Base-by-base conservation (phyloP, 2,113 vertebrate species). In the Albula goreensis region DNA sequence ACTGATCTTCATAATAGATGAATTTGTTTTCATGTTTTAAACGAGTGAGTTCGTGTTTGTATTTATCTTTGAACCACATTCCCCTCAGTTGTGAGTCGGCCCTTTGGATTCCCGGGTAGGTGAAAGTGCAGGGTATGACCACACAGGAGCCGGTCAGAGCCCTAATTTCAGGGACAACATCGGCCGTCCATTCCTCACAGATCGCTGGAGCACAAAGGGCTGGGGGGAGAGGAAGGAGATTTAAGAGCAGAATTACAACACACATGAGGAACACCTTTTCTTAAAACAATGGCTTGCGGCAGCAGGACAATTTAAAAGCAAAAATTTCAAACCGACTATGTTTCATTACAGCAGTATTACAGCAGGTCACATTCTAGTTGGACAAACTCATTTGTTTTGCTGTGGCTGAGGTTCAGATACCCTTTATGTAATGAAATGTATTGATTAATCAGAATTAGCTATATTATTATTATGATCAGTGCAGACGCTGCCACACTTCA, bases 71-170 rank as follows among this genome's bases (percentile, higher is more conserved):
- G 74, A 92, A 90, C 93, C 94, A 95, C 11, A 91, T 91, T 2
- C 25, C 93, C 49, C 86, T 89, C 3, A 89, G 57, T 84, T 50
- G 91, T 81, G 90, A 88, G 0, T 0, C 0, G 12, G 92, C 78
- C 7, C 88, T 84, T 0, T 2, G 0, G 17, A 7, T 50, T 5
- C 50, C 60, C 12, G 92, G 89, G 56, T 93, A 88, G 4, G 15
- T 88, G 85, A 93, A 93, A 3, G 86, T 74, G 83, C 93, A 94
- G 41, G 93, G 93, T 7, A 95, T 10, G 82, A 94, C 93, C 11
- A 93, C 89, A 83, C 93, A 95, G 85, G 94, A 95, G 3, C 0
- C 0, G 6, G 90, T 91, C 48, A 95, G 83, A 19, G 89, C 86
- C 0, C 92, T 22, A 9, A 90, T 41, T 60, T 15, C 0, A 13